phyloP scores from a whole-genome alignment of 2,888 invertebrate species.

The Sepiola atlantica region DNA sequence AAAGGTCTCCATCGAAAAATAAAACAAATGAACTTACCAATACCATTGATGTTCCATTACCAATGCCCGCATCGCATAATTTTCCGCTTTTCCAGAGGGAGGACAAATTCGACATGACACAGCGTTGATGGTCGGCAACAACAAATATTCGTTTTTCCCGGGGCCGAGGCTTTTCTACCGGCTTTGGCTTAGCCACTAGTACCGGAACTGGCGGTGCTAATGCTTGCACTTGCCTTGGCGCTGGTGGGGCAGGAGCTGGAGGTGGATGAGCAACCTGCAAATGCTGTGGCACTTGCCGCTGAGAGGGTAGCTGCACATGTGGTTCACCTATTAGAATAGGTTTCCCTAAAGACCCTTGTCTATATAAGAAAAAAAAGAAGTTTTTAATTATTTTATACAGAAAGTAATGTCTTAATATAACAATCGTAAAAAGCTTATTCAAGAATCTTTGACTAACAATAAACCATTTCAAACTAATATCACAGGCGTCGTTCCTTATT shows the following conservation, averaged over 20 bases:
- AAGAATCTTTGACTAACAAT: too few species aligned
- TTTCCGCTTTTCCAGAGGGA: constrained; percentile 24
- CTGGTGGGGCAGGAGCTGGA: neutral
- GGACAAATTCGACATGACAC: constrained; percentile 23
- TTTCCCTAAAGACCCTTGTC: too few species aligned
- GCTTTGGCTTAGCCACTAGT: neutral
- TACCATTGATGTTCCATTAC: neutral
- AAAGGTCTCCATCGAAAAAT: neutral
- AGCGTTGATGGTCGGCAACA: constrained; percentile 22
- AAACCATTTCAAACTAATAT: too few species aligned
- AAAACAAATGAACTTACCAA: neutral
- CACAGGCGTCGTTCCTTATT: too few species aligned
- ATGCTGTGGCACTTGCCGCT: neutral
- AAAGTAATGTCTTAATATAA: too few species aligned
- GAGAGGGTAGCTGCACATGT: neutral
- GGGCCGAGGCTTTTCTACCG: constrained; percentile 9
- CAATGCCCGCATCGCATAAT: constrained; percentile 6
- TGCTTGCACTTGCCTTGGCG: neutral
- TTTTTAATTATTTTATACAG: too few species aligned
- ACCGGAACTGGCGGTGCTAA: neutral
- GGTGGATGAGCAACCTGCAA: neutral
- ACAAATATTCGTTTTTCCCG: constrained; percentile 36
- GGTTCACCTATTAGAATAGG: neutral
- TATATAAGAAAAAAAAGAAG: too few species aligned
- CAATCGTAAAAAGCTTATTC: too few species aligned